Percentiles rank a stretch among this genome's conserved stretches.
These are phyloP conservation scores for Agapornis canus DNA, from an alignment of 2,797 vertebrate genomes.

Conservation along the genomic window DNA sequence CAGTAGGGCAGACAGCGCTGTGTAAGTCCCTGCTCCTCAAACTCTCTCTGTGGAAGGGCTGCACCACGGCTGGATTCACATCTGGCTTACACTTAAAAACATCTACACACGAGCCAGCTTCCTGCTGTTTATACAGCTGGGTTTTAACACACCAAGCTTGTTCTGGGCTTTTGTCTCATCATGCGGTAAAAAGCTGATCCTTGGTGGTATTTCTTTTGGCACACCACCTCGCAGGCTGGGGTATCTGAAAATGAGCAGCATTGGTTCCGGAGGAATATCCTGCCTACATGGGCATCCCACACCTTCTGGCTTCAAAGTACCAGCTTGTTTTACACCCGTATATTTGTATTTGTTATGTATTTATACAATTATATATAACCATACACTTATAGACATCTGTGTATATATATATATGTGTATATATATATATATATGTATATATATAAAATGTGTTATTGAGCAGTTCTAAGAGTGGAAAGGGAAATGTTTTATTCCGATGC, in stretches of 20 bases:
- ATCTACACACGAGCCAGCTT: not conserved
- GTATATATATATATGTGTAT: fast-evolving
- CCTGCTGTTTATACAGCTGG: conserved; percentile 16
- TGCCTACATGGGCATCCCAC: not conserved
- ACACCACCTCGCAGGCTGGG: fast-evolving
- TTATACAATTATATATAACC: not conserved
- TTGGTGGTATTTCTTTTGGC: conserved; percentile 29
- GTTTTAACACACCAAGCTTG: not conserved
- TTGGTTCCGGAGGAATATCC: not conserved
- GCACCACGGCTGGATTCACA: not conserved
- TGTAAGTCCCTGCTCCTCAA: not conserved
- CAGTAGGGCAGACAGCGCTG: not conserved
- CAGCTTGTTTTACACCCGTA: not conserved
- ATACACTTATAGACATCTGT: not conserved
- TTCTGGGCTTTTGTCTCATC: conserved; percentile 42
- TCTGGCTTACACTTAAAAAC: not conserved
- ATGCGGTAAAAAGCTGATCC: not conserved
- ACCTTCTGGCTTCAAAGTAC: not conserved
- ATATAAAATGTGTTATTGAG: not conserved
- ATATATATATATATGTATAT: not conserved
- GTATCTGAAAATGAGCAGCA: not conserved
- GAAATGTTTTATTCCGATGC: not conserved
- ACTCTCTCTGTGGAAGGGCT: not conserved
- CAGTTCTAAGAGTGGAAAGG: not conserved
- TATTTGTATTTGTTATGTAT: not conserved